A percentile compares a stretch with the other conserved stretches of the same genome.
These are phyloP conservation scores for Cheilosia variabilis DNA, from an alignment of 2,888 invertebrate genomes.

Conservation along the genomic window DNA sequence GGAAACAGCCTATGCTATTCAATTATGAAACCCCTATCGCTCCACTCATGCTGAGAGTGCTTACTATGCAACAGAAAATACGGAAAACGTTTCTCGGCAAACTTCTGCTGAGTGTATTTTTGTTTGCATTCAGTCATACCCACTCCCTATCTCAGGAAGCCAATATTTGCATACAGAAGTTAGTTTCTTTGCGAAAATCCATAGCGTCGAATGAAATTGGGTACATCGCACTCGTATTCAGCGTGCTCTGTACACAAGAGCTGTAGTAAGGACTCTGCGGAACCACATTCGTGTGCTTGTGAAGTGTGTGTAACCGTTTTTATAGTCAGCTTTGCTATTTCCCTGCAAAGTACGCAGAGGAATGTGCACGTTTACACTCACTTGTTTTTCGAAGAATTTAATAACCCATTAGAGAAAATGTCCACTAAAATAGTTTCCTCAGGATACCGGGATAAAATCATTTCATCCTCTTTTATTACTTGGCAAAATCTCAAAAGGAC, in stretches of 20 bases:
- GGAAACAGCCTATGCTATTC: too few relatives aligned
- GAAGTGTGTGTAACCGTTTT: slow-evolving; percentile 8
- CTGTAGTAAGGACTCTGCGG: background rate
- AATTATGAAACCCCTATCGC: too few relatives aligned
- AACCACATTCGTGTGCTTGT: background rate
- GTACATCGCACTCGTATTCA: background rate
- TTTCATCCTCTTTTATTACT: background rate
- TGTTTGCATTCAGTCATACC: slow-evolving; percentile 11
- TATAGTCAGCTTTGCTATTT: slow-evolving; percentile 12
- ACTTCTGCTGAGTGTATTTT: slow-evolving; percentile 31
- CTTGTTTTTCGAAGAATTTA: background rate
- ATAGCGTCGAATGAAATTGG: background rate
- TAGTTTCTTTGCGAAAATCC: background rate
- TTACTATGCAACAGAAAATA: background rate
- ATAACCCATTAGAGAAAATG: slow-evolving; percentile 22
- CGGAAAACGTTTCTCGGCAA: slow-evolving; percentile 21
- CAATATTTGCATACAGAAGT: slow-evolving; percentile 1
- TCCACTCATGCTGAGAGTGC: background rate
- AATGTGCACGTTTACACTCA: background rate
- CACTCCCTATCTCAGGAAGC: background rate
- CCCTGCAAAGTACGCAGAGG: background rate
- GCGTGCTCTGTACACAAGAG: background rate
- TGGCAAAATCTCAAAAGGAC: slow-evolving; percentile 1
- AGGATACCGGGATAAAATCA: background rate
- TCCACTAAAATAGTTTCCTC: background rate